Percentiles rank a stretch among this genome's conserved stretches.
phyloP scores from a whole-genome alignment of 2,113 vertebrate genomes.

The Pollimyrus isidori region DNA sequence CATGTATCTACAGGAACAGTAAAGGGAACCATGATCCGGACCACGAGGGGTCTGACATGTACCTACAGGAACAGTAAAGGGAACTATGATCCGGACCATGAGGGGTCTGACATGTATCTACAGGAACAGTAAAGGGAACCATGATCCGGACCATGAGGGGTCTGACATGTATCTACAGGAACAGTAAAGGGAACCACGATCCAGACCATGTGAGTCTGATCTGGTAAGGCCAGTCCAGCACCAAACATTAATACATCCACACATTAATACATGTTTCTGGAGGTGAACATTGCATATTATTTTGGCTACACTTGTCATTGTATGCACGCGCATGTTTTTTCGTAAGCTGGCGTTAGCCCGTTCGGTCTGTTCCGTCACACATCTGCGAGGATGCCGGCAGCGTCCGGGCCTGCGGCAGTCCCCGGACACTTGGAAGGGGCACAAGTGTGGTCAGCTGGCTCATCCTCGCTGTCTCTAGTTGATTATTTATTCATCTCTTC shows the following conservation, averaged over 20 bases:
- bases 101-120: background rate
- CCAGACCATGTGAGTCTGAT: background rate
- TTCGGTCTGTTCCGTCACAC: too few species aligned
- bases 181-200: background rate
- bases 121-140: background rate
- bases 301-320: background rate
- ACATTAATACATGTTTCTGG: background rate
- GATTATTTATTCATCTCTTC: slow-evolving; percentile 10
- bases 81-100: background rate
- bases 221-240: background rate
- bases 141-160: background rate
- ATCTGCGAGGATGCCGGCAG: background rate
- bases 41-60: background rate
- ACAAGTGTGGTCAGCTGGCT: background rate
- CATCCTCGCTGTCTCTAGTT: background rate
- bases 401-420: background rate
- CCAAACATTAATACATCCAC: background rate
- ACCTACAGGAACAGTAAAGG: too few species aligned
- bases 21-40: background rate
- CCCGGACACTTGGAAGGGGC: background rate
- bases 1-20: background rate
- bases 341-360: background rate
- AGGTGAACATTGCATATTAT: background rate
- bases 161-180: background rate
- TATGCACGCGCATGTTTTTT: background rate